A percentile compares a stretch with the other conserved stretches of the same genome.
Evolutionary conservation across 2,797 vertebrate genomes (phyloP).

Genomic region (Staurois parvus): DNA sequence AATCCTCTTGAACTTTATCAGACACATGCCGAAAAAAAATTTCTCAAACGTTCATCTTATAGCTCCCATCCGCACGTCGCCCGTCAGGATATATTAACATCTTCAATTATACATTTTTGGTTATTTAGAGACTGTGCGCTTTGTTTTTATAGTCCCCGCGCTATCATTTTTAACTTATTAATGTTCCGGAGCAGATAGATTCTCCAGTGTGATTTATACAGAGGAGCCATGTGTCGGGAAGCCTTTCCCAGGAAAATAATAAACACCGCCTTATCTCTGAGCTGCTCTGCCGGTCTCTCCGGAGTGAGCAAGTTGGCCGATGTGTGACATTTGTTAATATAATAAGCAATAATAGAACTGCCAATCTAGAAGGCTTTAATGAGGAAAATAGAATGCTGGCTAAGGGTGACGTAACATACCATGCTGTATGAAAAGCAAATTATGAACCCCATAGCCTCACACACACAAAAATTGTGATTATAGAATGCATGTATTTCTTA

Average conservation of each 20-base stretch:
- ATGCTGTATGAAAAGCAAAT: too few species aligned
- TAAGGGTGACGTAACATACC: too few species aligned
- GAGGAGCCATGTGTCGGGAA: neutral
- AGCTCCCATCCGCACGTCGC: neutral
- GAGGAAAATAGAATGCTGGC: neutral
- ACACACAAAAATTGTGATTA: too few species aligned
- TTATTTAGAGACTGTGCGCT: conserved; percentile 11
- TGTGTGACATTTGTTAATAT: neutral
- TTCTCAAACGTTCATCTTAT: neutral
- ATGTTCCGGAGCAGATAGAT: neutral
- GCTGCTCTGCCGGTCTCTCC: neutral
- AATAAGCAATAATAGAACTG: conserved; percentile 3
- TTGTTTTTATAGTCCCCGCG: conserved; percentile 8
- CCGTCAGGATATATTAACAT: neutral
- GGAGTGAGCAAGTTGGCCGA: neutral
- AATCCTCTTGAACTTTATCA: neutral
- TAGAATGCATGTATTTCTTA: too few species aligned
- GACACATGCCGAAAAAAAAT: neutral
- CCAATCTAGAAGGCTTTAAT: neutral
- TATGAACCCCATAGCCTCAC: too few species aligned
- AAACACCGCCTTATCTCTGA: neutral
- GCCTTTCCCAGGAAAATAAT: neutral
- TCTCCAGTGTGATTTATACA: conserved; percentile 15
- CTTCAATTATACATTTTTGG: conserved; percentile 26
- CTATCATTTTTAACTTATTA: conserved; percentile 25